Percentiles rank a stretch among this genome's conserved stretches.
These are phyloP conservation scores for Eolophus roseicapilla DNA, from an alignment of 2,113 vertebrate species.

Conservation along the genomic window DNA sequence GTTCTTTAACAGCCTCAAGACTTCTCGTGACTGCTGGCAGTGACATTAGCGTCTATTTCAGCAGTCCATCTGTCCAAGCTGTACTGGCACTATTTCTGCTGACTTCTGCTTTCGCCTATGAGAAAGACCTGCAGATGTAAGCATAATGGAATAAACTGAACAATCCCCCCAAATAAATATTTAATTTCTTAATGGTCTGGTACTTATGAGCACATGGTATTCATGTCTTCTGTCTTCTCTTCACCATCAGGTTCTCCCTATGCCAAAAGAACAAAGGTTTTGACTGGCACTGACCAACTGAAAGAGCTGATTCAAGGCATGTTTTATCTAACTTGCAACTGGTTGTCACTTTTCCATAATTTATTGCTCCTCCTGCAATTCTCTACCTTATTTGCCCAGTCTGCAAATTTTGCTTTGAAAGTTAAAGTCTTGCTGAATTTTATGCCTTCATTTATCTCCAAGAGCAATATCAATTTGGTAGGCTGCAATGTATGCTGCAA, in stretches of 20 bases:
- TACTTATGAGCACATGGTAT: background rate
- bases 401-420: background rate
- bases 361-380: background rate
- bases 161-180: background rate
- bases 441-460: background rate
- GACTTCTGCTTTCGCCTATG: background rate
- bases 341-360: background rate
- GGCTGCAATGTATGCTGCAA: background rate
- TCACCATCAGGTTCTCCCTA: background rate
- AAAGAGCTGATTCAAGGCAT: background rate
- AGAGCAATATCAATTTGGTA: background rate
- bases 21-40: background rate
- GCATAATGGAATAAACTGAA: background rate
- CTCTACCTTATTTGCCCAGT: background rate
- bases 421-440: background rate
- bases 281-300: background rate
- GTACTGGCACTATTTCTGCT: background rate
- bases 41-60: background rate
- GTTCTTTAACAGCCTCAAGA: background rate
- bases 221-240: background rate
- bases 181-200: background rate
- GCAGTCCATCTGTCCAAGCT: background rate
- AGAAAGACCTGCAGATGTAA: background rate
- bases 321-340: background rate
- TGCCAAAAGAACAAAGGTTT: background rate